phyloP scores from a whole-genome alignment of 2,113 vertebrate species.

The Monarcha castaneiventris region DNA sequence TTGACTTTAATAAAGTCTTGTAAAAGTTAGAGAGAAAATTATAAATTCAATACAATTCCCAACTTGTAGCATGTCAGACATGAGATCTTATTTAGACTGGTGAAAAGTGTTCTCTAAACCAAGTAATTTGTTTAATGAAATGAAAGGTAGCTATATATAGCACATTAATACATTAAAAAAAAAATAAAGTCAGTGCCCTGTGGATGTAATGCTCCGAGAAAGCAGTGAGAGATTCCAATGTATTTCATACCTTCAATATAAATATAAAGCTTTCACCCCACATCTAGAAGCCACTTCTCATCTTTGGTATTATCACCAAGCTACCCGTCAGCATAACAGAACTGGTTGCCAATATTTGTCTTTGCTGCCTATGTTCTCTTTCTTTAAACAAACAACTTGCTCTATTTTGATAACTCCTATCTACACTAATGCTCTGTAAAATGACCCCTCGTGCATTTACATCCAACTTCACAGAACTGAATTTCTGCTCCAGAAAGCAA shows the following conservation, averaged over 20 bases:
- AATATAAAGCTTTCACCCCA: background rate
- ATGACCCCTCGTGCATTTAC: slow-evolving; percentile 17
- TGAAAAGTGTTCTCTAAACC: background rate
- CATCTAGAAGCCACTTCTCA: background rate
- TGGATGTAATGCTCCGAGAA: background rate
- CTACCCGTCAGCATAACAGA: background rate
- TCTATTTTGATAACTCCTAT: slow-evolving; percentile 45
- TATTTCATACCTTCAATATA: background rate
- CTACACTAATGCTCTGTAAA: background rate
- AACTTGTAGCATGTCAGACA: background rate
- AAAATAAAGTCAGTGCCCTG: background rate
- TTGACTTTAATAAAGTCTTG: background rate
- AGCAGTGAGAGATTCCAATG: background rate
- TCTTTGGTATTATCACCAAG: background rate
- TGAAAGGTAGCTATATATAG: background rate
- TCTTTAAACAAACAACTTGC: slow-evolving; percentile 31
- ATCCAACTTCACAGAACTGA: background rate
- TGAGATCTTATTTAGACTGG: background rate
- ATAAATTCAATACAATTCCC: background rate
- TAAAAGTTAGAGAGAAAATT: background rate
- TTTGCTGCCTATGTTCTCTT: background rate
- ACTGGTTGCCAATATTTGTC: background rate
- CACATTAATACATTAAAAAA: background rate
- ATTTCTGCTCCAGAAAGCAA: background rate
- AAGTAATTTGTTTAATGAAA: background rate